phyloP scores from a whole-genome alignment of 2,888 invertebrate species.

The Sclerodermus sp. region DNA sequence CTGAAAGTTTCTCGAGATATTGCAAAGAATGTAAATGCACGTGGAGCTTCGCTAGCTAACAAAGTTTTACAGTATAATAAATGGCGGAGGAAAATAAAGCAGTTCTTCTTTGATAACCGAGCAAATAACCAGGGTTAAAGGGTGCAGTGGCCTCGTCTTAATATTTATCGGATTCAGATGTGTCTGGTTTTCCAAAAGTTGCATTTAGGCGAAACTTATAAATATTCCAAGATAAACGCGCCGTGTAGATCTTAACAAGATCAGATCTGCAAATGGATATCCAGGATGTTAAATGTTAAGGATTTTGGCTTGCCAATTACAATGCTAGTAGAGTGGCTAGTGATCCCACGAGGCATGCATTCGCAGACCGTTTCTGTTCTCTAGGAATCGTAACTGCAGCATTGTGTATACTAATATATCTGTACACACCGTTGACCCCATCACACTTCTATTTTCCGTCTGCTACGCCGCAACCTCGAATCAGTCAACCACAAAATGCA shows the following conservation, averaged over 20 bases:
- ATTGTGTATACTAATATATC: too few relatives aligned
- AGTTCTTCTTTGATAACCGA: too few relatives aligned
- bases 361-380: constrained; percentile 31
- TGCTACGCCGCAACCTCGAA: constrained; percentile 39
- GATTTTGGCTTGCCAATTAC: constrained; percentile 44
- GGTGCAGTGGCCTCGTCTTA: too few relatives aligned
- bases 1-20: constrained; percentile 19
- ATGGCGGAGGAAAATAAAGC: too few relatives aligned
- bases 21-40: constrained; percentile 19
- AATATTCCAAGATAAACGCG: too few relatives aligned
- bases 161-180: too few relatives aligned
- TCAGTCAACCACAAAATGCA: constrained; percentile 47
- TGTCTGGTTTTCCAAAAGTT: too few relatives aligned
- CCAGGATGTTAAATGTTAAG: constrained; percentile 33
- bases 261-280: constrained; percentile 22
- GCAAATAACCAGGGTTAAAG: too few relatives aligned
- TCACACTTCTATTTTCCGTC: constrained; percentile 41
- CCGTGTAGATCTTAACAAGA: constrained; percentile 5
- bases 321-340: constrained; percentile 38
- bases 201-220: too few relatives aligned
- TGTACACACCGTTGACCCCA: too few relatives aligned
- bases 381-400: neutral
- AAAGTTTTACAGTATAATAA: too few relatives aligned
- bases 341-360: constrained; percentile 31
- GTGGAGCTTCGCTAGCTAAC: too few relatives aligned